These are phyloP conservation scores for Pseudomugil gertrudae DNA, from an alignment of 2,797 vertebrate species.

Conservation along the genomic window DNA sequence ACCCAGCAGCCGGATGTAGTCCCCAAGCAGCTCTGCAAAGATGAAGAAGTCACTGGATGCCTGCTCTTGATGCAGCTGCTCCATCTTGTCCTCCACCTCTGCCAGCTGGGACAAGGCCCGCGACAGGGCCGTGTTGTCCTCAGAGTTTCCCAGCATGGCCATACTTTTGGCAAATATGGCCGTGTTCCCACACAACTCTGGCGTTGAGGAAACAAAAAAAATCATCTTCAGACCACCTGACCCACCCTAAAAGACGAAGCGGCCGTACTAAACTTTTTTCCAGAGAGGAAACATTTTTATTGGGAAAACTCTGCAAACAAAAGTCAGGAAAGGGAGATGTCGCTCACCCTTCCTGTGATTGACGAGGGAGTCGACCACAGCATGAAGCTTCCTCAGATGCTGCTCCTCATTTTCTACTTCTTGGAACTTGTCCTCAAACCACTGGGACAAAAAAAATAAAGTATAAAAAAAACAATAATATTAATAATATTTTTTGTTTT, in stretches of 20 bases:
- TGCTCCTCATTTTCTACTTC: conserved; percentile 95
- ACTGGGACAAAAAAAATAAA: conserved; percentile 77
- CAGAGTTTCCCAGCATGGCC: conserved; percentile 96
- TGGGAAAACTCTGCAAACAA: not conserved
- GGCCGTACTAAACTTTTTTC: conserved; percentile 8
- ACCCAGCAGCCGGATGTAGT: conserved; percentile 93
- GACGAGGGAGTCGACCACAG: conserved; percentile 90
- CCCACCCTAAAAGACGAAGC: conserved; percentile 6
- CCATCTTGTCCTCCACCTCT: conserved; percentile 97
- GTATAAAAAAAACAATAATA: conserved; percentile 6
- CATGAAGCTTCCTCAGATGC: conserved; percentile 91
- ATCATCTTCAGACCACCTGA: conserved; percentile 8
- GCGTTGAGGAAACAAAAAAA: conserved; percentile 23
- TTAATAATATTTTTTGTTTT: not conserved
- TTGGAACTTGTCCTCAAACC: conserved; percentile 97
- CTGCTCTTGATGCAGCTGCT: conserved; percentile 95
- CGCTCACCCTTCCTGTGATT: conserved; percentile 94
- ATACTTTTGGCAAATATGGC: conserved; percentile 95
- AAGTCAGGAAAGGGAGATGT: not conserved
- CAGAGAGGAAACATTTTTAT: conserved; percentile 1
- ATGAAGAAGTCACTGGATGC: conserved; percentile 94
- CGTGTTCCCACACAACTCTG: conserved; percentile 90
- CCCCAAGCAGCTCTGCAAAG: conserved; percentile 90
- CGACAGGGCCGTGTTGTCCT: conserved; percentile 95
- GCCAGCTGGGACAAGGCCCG: conserved; percentile 94